A percentile compares a stretch with the other conserved stretches of the same genome.
Conservation (phyloP, 2,113 vertebrate genomes). For the Podiceps cristatus region DNA sequence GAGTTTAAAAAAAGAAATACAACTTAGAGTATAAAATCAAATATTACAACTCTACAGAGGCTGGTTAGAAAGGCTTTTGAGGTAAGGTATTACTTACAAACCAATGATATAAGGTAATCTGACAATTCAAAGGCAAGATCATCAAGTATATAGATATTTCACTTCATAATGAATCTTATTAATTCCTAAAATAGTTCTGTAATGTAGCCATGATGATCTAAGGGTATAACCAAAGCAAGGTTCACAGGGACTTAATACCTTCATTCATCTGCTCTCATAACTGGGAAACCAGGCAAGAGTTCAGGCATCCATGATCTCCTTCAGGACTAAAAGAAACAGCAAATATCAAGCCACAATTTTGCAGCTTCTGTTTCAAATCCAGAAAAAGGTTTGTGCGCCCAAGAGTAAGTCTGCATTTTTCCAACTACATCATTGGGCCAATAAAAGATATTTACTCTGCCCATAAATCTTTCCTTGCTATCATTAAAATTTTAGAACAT, state of each 20-base stretch:
- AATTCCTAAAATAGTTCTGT: background rate
- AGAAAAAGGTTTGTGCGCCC: background rate
- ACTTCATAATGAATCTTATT: background rate
- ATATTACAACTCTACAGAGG: background rate
- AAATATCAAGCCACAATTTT: background rate
- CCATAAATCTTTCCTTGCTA: constrained; percentile 49
- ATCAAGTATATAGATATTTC: background rate
- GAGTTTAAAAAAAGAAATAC: background rate
- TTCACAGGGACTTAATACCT: background rate
- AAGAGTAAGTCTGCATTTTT: constrained; percentile 41
- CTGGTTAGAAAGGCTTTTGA: background rate
- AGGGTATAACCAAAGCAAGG: background rate
- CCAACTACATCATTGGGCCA: background rate
- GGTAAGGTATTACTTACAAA: background rate
- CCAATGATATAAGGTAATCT: background rate
- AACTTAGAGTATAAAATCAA: background rate
- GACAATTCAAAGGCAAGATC: background rate
- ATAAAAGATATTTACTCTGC: constrained; percentile 45
- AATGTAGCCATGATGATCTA: background rate
- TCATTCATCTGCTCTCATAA: background rate
- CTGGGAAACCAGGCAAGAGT: background rate
- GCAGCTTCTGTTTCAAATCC: constrained; percentile 44
- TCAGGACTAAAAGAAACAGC: background rate
- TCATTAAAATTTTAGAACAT: constrained; percentile 54
- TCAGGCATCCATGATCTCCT: background rate